phyloP scores from a whole-genome alignment of 2,113 vertebrate species.

The Xenopus borealis region DNA sequence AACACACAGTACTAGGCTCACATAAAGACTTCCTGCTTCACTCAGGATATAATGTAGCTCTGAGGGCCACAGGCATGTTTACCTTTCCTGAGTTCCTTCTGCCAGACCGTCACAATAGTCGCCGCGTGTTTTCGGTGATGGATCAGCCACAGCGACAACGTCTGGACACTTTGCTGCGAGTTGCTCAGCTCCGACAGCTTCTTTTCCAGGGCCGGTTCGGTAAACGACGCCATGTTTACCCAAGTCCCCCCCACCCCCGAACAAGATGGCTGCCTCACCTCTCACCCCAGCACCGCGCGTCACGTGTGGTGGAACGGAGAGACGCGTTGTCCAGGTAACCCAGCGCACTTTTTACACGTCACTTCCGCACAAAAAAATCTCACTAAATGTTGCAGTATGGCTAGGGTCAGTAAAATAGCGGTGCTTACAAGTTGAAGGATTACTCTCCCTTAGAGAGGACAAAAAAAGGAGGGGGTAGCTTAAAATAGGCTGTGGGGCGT shows the following conservation, averaged over 20 bases:
- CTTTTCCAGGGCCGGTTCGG: slow-evolving; percentile 92
- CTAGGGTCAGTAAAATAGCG: too few relatives aligned
- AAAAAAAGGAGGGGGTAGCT: too few relatives aligned
- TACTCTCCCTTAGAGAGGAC: too few relatives aligned
- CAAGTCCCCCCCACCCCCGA: slow-evolving; percentile 35
- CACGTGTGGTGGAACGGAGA: too few relatives aligned
- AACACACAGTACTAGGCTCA: too few relatives aligned
- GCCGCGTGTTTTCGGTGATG: slow-evolving; percentile 92
- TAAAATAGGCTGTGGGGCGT: too few relatives aligned
- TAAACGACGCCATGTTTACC: slow-evolving; percentile 86
- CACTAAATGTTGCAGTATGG: slow-evolving; percentile 6
- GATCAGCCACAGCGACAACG: slow-evolving; percentile 92
- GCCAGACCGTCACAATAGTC: slow-evolving; percentile 90
- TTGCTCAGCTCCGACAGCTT: slow-evolving; percentile 93
- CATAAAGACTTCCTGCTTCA: too few relatives aligned
- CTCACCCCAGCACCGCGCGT: slow-evolving; percentile 52
- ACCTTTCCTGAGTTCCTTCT: slow-evolving; percentile 94
- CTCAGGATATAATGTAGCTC: too few relatives aligned
- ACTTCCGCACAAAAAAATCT: slow-evolving; percentile 38
- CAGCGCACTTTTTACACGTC: fast-evolving
- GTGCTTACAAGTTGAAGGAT: too few relatives aligned
- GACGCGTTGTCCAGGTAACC: slow-evolving; percentile 28
- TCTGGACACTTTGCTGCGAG: slow-evolving; percentile 94
- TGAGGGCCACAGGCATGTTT: slow-evolving; percentile 7
- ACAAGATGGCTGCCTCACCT: slow-evolving; percentile 75